Conservation (phyloP, 2,888 invertebrate genomes). For the Merodon equestris region DNA sequence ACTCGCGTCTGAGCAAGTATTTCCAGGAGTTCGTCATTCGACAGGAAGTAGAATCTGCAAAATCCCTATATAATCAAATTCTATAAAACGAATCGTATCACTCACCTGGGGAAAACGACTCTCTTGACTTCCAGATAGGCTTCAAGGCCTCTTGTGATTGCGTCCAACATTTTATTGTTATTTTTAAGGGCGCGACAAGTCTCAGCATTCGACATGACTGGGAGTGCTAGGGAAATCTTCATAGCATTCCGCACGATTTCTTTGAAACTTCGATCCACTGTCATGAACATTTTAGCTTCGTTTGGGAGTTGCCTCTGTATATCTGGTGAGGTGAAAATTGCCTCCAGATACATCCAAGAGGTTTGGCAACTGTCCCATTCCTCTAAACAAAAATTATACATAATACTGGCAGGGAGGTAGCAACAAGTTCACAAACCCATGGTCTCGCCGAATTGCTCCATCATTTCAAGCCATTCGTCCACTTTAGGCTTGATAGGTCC, state of each 20-base stretch:
- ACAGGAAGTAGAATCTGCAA: conserved; percentile 88
- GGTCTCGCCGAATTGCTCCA: conserved; percentile 89
- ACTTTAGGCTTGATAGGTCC: conserved; percentile 90
- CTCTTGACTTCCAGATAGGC: conserved; percentile 93
- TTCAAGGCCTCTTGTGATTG: conserved; percentile 93
- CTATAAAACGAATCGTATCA: no score
- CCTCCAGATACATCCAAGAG: conserved; percentile 96
- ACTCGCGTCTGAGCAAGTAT: conserved; percentile 94
- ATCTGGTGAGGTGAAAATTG: conserved; percentile 96
- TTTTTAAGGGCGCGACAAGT: conserved; percentile 84
- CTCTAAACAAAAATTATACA: conserved; percentile 82
- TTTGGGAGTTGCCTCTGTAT: conserved; percentile 95
- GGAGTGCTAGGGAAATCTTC: conserved; percentile 90
- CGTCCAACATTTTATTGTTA: conserved; percentile 89
- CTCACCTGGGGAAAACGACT: conserved; percentile 87
- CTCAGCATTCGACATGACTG: conserved; percentile 87
- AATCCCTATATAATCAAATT: no score
- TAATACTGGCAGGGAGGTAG: no score
- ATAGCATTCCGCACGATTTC: conserved; percentile 90
- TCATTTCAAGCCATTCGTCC: conserved; percentile 88
- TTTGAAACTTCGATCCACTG: conserved; percentile 94
- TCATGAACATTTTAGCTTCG: conserved; percentile 91
- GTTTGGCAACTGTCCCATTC: conserved; percentile 94
- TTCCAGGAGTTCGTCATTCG: conserved; percentile 93
- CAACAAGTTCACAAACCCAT: no score